Base-by-base conservation (phyloP, 2,113 vertebrate genomes). In the Tetraodon nigroviridis region DNA sequence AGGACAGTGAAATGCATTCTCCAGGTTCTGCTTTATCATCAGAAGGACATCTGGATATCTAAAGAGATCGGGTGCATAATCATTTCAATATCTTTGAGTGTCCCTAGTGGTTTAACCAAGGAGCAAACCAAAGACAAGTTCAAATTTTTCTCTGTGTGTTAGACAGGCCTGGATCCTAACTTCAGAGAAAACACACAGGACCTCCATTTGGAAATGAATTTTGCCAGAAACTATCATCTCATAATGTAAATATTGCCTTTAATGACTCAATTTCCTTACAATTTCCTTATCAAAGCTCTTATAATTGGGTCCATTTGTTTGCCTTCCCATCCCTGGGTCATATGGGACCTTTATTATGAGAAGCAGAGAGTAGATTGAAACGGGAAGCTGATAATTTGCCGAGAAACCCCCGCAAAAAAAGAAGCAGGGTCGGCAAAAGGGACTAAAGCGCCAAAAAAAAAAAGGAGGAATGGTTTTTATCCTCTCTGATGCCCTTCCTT, bases 231-330 rank as follows among this genome's bases (percentile, higher is more conserved):
- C 60, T 18, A 73, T 81, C 68, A 73, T 81, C 68, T 84, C 71
- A 70, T 81, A 82, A 83, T 67, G 82, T 67, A 84, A 87, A 88
- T 80, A 88, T 81, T 77, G 71, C 56, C 81, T 71, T 73, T 63
- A 78, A 82, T 82, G 84, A 76, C 67, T 83, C 77, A 62, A 81
- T 83, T 87, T 87, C 84, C 84, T 82, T 58, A 81, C 75, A 71
- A 84, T 79, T 82, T 86, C 82, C 83, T 84, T 85, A 88, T 89
- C 66, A 22, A 32, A 57, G 68, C 57, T 48, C 59, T 15, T 13
- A 6, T 82, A 73, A 89, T 81, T 80, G 72, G 67, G 55, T 54
- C 61, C 71, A 62, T 77, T 83, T 87, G 81, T 88, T 89, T 86
- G 78, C 76, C 80, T 87, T 84, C 69, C 80, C 75, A 61, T 77